These are phyloP conservation scores for Rhinolophus sinicus DNA, from an alignment of 2,113 vertebrate species.

Conservation along the genomic window DNA sequence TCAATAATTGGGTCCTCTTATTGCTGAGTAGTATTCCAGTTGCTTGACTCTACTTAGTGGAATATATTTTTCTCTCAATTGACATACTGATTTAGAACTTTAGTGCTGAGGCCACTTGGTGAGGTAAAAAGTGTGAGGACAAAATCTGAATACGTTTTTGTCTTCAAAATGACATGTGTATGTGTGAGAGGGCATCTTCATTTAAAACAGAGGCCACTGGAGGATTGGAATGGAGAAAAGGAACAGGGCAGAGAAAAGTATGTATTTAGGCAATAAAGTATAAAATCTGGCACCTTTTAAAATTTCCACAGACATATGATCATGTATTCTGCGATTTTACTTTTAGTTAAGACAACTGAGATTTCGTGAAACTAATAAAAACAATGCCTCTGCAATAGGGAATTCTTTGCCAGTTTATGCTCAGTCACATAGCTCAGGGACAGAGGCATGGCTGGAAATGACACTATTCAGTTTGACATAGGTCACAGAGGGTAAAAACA, in stretches of 20 bases:
- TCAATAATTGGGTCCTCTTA: neutral
- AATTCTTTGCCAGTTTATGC: neutral
- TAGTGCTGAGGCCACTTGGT: neutral
- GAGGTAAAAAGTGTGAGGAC: neutral
- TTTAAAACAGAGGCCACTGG: neutral
- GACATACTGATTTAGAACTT: neutral
- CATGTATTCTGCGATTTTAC: neutral
- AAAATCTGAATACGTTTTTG: slow-evolving; percentile 18
- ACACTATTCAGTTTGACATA: neutral
- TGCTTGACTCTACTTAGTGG: neutral
- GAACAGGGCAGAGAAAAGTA: neutral
- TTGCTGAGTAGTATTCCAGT: neutral
- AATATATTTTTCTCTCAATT: neutral
- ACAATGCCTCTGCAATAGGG: neutral
- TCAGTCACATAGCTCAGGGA: neutral
- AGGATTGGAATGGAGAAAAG: neutral
- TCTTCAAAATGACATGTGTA: neutral
- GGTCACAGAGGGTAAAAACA: neutral
- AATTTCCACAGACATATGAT: neutral
- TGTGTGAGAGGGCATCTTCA: neutral
- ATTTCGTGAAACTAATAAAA: neutral
- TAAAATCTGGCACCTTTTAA: neutral
- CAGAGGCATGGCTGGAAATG: neutral
- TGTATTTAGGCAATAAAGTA: neutral
- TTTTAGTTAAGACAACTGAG: neutral